Evolutionary conservation across 64 coral and sea anemone genomes (phyloP), one percentile per base, ranked within the genome.

Genomic region (Cladopsammia gracilis): DNA sequence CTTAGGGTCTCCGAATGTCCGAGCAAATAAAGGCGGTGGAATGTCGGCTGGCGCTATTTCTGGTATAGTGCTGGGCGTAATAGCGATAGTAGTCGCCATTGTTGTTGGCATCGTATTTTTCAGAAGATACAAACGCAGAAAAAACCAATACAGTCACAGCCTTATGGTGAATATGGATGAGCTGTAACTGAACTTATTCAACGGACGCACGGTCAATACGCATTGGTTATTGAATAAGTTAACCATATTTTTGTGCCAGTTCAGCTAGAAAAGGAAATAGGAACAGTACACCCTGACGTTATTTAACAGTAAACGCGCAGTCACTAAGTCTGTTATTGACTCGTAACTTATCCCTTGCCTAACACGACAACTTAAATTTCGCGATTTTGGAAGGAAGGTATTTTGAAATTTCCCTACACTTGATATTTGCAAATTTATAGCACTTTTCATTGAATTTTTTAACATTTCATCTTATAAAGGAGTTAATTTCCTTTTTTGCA

Each of bases 151-250:
- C 45, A 66, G 42, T 3, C 80, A 84, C 19, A 84, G 80, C 64
- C 80, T 84, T 68, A 84, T 84, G 80, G 80, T 84, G 42, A 59
- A 84, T 68, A 84, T 84, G 80, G 80, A 84, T 50, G 80, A 84
- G 46, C 43, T 84, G 62, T 84, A 68, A 84, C 60, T 49, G 45
- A 51, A 20, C 1, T 22, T 46, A n/a, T n/a, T 47, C 0, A 34
- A 64, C 42, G 26, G n/a, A 3, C 43, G 43, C 15, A 24, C 58
- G 9, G 34, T 64, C 15, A 22, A n/a, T 62, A 56, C 3, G 34
- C 2, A 34, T 34, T 34, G 0, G 34, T 34, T 34, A 34, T 34
- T 56, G 53, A 56, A 56, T 7, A 56, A 56, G 7, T 56, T 56
- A 1, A 10, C 12, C 7, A 5, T 56, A 11, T 7, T 56, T 12